Conservation (phyloP, 2,888 invertebrate genomes). For the Prenolepis imparis region DNA sequence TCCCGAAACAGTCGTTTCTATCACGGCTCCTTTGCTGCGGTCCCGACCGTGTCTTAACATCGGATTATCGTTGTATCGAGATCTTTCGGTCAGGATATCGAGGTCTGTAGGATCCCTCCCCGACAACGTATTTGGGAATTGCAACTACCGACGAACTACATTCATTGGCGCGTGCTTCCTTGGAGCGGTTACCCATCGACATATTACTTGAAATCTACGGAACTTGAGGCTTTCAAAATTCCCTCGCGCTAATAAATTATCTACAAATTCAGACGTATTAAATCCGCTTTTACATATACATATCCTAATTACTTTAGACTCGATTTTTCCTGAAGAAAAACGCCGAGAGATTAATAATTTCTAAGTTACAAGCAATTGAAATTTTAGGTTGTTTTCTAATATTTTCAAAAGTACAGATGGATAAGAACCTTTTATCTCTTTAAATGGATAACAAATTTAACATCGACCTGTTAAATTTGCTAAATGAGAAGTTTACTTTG, state of each 20-base stretch:
- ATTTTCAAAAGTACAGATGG: not conserved
- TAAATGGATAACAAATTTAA: not conserved
- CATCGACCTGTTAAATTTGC: not conserved
- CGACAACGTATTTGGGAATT: conserved; percentile 46
- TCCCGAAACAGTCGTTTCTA: conserved; percentile 50
- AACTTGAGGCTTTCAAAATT: conserved; percentile 38
- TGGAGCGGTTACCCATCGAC: conserved; percentile 13
- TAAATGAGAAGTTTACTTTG: not conserved
- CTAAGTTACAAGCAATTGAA: not conserved
- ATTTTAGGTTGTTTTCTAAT: not conserved
- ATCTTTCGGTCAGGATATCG: conserved; percentile 34
- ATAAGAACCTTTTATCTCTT: not conserved
- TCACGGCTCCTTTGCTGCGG: conserved; percentile 30
- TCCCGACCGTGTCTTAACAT: conserved; percentile 42
- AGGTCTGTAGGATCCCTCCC: not conserved
- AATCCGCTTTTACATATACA: not conserved
- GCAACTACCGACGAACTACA: conserved; percentile 6
- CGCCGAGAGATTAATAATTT: not conserved
- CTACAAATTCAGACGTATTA: not conserved
- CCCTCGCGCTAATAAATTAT: not conserved
- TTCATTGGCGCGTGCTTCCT: not conserved
- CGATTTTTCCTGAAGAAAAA: not conserved
- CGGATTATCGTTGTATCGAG: conserved; percentile 53
- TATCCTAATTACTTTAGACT: not conserved
- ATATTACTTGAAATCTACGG: not conserved